Evolutionary conservation across 2,888 invertebrate genomes (phyloP), one percentile per base, ranked within the genome.

Genomic region (Didymodactylos carnosus): DNA sequence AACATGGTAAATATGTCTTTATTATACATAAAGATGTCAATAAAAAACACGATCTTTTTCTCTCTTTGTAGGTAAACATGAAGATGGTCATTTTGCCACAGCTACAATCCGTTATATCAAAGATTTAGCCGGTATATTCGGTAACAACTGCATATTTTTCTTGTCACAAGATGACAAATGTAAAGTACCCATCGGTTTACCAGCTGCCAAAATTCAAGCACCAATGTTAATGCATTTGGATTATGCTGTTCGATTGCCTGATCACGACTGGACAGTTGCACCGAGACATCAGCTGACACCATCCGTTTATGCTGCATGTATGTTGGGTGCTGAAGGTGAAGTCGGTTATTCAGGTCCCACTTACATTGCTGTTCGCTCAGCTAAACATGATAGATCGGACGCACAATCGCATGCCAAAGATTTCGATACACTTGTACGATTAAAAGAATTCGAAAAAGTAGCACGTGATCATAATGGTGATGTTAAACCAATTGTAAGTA

Each of bases 381-480:
- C 62, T 29, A 62, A 62, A 62, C 62, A 62, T 11, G 62, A 62
- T 62, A 29, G 35, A 62, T 62, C 62, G 11, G 35, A 62, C 35
- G 62, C 62, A 19, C 35, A 62, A 3, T 62, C 62, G 3, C 62
- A 62, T n/a, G 62, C 62, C 19, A 8, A n/a, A 2, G 62, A 62
- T 35, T 62, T 62, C 11, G 62, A 62, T 62, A 29, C 35, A 19
- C 29, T 62, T 62, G 62, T 62, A 35, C 7, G n/a, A n/a, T 62
- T 62, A 62, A 62, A 62, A 62, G 62, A 62, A 62, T 62, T 62
- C n/a, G 62, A 62, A 62, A 62, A 62, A 62, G 62, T 62, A 11
- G 62, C 62, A 62, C 62, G 62, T 35, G 62, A 62, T 35, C 35
- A 62, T n/a, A 62, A 29, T n/a, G 62, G 62, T 35, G 19, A 35